Evolutionary conservation across 64 coral and sea anemone species (phyloP).

Genomic region (Actinia tenebrosa): DNA sequence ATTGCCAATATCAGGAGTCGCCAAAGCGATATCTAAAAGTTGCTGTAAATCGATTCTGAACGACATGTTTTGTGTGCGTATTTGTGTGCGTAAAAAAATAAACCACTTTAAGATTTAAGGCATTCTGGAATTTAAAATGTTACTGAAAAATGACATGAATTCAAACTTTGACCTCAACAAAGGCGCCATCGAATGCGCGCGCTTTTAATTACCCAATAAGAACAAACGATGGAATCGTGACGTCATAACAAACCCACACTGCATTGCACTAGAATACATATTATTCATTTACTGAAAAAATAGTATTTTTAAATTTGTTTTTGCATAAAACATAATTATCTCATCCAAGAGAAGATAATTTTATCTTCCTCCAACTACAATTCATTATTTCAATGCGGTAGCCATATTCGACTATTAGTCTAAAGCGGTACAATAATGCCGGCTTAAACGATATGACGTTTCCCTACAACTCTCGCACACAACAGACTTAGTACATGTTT

Average conservation of each 20-base stretch:
- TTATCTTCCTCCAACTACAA: too few relatives aligned
- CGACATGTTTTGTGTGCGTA: conserved; percentile 30
- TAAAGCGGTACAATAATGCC: too few relatives aligned
- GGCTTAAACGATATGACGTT: too few relatives aligned
- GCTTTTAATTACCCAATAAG: neutral
- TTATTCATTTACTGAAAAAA: too few relatives aligned
- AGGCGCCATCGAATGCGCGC: neutral
- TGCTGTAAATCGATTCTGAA: conserved; percentile 60
- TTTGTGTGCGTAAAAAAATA: neutral
- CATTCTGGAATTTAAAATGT: neutral
- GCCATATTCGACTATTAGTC: too few relatives aligned
- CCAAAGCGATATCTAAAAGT: conserved; percentile 69
- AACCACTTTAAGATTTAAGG: neutral
- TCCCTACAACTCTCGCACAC: too few relatives aligned
- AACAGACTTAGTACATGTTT: too few relatives aligned
- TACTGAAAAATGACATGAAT: neutral
- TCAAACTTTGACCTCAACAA: neutral
- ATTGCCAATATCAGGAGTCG: conserved; percentile 57
- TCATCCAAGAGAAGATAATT: too few relatives aligned
- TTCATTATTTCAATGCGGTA: too few relatives aligned
- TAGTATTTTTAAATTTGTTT: too few relatives aligned
- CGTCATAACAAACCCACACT: neutral
- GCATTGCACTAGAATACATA: neutral
- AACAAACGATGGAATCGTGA: neutral
- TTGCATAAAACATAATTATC: too few relatives aligned